Evolutionary conservation across 2,113 vertebrate species (phyloP).

Genomic region (Meles meles): DNA sequence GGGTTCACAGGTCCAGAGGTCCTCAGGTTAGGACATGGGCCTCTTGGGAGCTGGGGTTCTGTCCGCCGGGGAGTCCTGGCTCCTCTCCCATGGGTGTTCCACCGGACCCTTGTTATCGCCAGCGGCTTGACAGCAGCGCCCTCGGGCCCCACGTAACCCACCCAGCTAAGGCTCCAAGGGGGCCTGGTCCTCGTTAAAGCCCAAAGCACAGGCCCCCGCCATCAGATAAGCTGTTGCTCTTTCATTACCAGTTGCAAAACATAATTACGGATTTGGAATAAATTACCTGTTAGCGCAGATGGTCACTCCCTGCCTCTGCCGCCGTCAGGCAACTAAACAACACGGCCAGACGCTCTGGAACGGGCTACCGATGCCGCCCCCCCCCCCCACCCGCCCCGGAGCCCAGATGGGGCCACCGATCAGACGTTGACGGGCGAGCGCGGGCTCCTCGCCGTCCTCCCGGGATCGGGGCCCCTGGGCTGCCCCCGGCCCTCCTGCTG

Average conservation of each 20-base stretch:
- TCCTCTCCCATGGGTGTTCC: not conserved
- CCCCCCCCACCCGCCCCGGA: not conserved
- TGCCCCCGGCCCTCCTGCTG: not conserved
- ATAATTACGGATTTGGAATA: not conserved
- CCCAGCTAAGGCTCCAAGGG: not conserved
- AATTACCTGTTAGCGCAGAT: not conserved
- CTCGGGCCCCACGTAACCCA: accelerated
- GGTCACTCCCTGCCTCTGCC: not conserved
- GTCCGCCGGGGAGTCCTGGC: not conserved
- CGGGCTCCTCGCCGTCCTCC: not conserved
- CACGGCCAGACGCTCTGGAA: conserved; percentile 36
- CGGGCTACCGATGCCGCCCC: not conserved
- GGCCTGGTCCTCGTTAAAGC: not conserved
- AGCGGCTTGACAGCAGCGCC: not conserved
- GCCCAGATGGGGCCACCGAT: not conserved
- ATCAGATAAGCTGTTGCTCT: accelerated
- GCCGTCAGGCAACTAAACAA: conserved; percentile 33
- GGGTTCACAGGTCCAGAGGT: not conserved
- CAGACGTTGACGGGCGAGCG: not conserved
- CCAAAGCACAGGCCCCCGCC: accelerated
- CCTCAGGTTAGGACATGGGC: not conserved
- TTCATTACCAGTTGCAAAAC: not conserved
- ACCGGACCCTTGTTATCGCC: accelerated
- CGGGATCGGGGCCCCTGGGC: conserved; percentile 14
- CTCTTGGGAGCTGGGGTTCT: not conserved